Percentiles rank a stretch among this genome's conserved stretches.
These are phyloP conservation scores for Burhinus oedicnemus DNA, from an alignment of 2,113 vertebrate species.

Conservation along the genomic window DNA sequence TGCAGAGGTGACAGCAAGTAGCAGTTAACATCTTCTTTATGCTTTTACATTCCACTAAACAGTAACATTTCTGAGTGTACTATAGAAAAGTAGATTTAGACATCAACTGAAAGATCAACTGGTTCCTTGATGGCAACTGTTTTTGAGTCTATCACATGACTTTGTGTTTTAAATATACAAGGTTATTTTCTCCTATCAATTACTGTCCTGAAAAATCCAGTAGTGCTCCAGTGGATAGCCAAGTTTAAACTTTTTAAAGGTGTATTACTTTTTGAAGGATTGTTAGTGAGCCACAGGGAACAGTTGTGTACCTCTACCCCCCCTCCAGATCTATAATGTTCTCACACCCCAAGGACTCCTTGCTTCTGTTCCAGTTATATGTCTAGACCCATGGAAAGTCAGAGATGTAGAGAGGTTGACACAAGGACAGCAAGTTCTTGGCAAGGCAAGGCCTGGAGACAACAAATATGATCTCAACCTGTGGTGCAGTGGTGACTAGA, in stretches of 20 bases:
- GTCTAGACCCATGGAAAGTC: background rate
- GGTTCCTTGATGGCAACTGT: background rate
- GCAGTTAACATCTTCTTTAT: background rate
- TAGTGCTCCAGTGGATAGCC: background rate
- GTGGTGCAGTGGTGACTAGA: background rate
- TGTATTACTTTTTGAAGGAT: background rate
- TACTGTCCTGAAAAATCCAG: background rate
- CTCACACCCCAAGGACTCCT: background rate
- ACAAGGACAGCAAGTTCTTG: background rate
- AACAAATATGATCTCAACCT: background rate
- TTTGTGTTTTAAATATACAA: background rate
- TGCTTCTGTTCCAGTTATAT: background rate
- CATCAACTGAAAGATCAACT: background rate
- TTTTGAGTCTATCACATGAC: background rate
- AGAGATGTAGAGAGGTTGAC: background rate
- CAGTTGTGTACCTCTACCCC: background rate
- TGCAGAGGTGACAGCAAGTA: background rate
- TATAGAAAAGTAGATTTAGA: background rate
- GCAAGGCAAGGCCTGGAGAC: background rate
- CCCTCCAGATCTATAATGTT: background rate
- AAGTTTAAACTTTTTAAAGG: background rate
- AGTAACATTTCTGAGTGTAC: background rate
- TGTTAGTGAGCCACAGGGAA: background rate
- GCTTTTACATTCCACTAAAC: background rate
- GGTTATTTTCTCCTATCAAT: background rate